phyloP scores from a whole-genome alignment of 2,888 invertebrate species.

The Napeogenes inachia region DNA sequence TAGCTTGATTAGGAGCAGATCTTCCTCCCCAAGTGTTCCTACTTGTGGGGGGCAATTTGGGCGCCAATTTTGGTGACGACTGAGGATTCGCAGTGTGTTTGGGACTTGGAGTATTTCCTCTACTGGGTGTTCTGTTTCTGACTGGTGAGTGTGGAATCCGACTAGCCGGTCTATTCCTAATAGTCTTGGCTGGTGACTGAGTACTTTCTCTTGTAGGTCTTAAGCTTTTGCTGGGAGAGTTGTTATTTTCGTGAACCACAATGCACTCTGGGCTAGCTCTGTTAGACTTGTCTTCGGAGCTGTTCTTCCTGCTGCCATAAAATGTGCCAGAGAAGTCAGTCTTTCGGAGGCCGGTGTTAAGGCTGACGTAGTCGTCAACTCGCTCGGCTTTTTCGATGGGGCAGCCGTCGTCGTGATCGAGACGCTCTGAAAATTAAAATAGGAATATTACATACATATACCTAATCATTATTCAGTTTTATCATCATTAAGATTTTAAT shows the following conservation, averaged over 20 bases:
- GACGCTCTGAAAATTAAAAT: conserved; percentile 77
- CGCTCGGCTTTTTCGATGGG: conserved; percentile 60
- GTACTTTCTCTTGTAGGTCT: conserved; percentile 56
- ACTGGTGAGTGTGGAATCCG: conserved; percentile 71
- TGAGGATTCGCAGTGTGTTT: conserved; percentile 58
- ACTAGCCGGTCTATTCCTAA: conserved; percentile 63
- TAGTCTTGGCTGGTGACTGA: conserved; percentile 60
- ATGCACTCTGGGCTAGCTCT: conserved; percentile 68
- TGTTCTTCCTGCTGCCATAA: conserved; percentile 73
- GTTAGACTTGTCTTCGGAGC: conserved; percentile 61
- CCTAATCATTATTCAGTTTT: neutral
- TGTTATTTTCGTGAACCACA: conserved; percentile 56
- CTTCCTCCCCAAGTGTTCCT: conserved; percentile 88
- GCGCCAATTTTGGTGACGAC: conserved; percentile 65
- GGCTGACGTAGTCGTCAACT: conserved; percentile 79
- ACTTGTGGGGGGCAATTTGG: conserved; percentile 64
- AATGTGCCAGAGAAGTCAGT: conserved; percentile 82
- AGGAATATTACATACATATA: neutral
- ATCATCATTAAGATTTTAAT: neutral
- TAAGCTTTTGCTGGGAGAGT: conserved; percentile 66
- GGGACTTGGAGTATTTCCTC: conserved; percentile 68
- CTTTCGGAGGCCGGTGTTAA: conserved; percentile 83
- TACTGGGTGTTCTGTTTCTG: conserved; percentile 53
- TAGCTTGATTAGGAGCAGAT: conserved; percentile 60
- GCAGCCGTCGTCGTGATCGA: conserved; percentile 73